Conservation (phyloP, 1,140 invertebrate genomes). For the Oreohelix idahoensis region DNA sequence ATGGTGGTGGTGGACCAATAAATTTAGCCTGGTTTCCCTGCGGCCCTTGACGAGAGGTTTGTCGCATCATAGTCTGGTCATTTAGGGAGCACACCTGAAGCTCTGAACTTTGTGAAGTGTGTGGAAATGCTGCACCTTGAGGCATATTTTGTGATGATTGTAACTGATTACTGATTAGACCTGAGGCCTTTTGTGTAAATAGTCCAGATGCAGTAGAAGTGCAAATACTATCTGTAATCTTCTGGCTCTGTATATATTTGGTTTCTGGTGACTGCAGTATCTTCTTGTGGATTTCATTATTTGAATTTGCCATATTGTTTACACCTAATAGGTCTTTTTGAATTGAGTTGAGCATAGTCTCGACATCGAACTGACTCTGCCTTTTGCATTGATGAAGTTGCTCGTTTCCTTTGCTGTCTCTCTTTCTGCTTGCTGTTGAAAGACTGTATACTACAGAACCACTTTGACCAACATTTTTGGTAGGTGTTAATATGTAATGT, state of each 20-base stretch:
- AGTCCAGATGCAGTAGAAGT: neutral
- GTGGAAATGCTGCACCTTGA: neutral
- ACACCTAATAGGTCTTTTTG: neutral
- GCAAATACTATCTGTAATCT: neutral
- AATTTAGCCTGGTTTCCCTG: neutral
- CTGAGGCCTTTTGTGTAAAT: neutral
- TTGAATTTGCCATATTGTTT: neutral
- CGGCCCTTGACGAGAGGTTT: neutral
- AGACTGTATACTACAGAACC: neutral
- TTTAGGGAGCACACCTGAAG: neutral
- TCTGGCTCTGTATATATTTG: neutral
- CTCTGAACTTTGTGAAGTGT: neutral
- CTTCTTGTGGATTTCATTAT: neutral
- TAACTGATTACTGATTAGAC: neutral
- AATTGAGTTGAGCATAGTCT: neutral
- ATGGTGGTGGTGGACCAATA: neutral
- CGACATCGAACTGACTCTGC: neutral
- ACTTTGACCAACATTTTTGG: neutral
- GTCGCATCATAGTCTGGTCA: neutral
- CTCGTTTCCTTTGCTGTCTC: neutral
- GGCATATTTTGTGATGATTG: neutral
- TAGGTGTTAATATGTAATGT: neutral
- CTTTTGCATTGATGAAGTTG: neutral
- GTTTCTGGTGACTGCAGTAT: neutral
- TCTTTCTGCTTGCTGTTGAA: neutral